Evolutionary conservation across 2,113 vertebrate genomes (phyloP).

Genomic region (Podocnemis expansa): DNA sequence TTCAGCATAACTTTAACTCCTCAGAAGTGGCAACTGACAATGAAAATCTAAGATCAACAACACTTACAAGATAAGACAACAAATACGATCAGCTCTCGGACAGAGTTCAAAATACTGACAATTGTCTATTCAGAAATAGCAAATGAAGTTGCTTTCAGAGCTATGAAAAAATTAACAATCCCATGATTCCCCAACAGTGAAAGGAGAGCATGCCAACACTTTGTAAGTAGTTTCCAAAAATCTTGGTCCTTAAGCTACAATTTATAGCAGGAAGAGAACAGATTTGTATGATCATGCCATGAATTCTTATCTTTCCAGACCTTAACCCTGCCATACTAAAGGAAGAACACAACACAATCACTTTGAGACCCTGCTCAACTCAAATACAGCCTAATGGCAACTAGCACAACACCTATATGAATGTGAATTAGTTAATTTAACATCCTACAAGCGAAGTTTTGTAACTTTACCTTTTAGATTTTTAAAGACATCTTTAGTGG

Average conservation of each 20-base stretch:
- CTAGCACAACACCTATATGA: not conserved
- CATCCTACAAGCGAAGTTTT: not conserved
- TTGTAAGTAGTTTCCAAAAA: not conserved
- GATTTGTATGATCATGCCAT: not conserved
- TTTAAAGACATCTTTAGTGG: not conserved
- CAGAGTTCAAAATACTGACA: not conserved
- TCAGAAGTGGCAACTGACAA: not conserved
- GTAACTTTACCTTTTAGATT: not conserved
- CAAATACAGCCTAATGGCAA: accelerated
- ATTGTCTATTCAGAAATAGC: not conserved
- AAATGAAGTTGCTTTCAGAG: not conserved
- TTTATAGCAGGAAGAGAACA: not conserved
- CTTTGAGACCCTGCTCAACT: not conserved
- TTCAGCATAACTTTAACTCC: not conserved
- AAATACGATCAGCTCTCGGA: not conserved
- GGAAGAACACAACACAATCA: not conserved
- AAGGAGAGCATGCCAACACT: not conserved
- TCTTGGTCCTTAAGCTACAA: not conserved
- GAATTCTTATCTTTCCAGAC: not conserved
- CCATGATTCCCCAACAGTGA: not conserved
- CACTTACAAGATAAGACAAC: accelerated
- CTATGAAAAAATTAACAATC: not conserved
- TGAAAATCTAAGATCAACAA: not conserved
- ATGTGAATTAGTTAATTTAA: not conserved
- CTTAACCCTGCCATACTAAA: not conserved